phyloP scores from a whole-genome alignment of 92 coral and sea anemone genomes.

The Epizoanthus fatuus region DNA sequence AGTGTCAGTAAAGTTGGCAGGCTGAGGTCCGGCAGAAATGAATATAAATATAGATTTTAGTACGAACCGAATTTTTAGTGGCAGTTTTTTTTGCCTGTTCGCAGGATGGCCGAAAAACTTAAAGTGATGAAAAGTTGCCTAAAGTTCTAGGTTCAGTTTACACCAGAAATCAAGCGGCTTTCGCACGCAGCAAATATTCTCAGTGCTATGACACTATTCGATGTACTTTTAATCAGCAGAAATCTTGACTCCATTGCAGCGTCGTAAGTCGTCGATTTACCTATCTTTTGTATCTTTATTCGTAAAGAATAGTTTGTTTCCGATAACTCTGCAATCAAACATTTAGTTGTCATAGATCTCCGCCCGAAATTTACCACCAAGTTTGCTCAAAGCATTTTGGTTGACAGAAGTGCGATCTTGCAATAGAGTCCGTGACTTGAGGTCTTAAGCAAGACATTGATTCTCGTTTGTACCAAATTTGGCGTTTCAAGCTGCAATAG shows the following conservation, averaged over 20 bases:
- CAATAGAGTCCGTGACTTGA: too few relatives aligned
- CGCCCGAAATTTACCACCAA: neutral
- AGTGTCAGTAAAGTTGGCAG: too few relatives aligned
- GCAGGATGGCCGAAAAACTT: neutral
- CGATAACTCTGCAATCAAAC: conserved; percentile 8
- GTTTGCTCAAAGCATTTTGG: neutral
- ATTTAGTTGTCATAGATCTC: conserved; percentile 1
- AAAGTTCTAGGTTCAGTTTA: too few relatives aligned
- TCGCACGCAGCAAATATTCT: neutral
- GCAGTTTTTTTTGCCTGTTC: too few relatives aligned
- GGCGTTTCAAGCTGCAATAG: too few relatives aligned
- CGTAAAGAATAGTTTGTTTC: neutral
- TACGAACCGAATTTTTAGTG: too few relatives aligned
- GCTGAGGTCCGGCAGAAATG: too few relatives aligned
- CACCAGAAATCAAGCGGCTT: too few relatives aligned
- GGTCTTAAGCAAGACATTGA: too few relatives aligned
- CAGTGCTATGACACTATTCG: neutral
- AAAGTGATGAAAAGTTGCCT: neutral
- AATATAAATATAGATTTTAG: too few relatives aligned
- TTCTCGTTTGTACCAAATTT: too few relatives aligned
- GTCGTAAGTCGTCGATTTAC: neutral
- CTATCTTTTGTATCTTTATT: conserved; percentile 14
- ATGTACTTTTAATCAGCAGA: conserved; percentile 9
- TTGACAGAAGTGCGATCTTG: neutral
- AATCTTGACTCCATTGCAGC: neutral